Conservation (phyloP, 2,797 vertebrate genomes). For the Eremophila alpestris region DNA sequence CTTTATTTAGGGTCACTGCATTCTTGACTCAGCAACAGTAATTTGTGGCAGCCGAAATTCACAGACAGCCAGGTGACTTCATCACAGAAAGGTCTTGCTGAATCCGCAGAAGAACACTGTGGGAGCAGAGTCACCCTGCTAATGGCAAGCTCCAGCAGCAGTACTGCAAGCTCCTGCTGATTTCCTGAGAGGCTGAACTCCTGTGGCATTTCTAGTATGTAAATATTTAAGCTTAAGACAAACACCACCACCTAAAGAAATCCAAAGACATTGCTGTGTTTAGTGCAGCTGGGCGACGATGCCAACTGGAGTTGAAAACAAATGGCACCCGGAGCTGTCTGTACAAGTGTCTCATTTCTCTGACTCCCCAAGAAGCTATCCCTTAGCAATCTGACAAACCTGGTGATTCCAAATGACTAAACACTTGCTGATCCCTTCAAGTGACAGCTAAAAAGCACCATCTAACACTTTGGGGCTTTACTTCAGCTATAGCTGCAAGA, state of each 20-base stretch:
- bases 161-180: neutral
- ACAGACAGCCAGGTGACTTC: neutral
- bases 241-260: neutral
- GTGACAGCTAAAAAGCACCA: neutral
- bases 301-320: neutral
- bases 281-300: neutral
- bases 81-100: neutral
- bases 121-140: rapidly evolving
- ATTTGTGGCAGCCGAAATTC: neutral
- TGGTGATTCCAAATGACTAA: neutral
- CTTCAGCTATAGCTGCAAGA: neutral
- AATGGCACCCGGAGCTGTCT: neutral
- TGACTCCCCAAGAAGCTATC: neutral
- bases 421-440: neutral
- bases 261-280: neutral
- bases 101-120: neutral
- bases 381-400: neutral
- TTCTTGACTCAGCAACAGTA: neutral
- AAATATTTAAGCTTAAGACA: neutral
- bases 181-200: neutral
- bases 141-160: neutral
- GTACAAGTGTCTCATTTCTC: neutral
- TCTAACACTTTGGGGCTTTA: neutral
- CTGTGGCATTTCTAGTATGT: neutral
- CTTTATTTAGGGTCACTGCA: neutral